Percentiles rank a stretch among this genome's conserved stretches.
These are phyloP conservation scores for Otus sunia DNA, from an alignment of 2,113 vertebrate genomes.

Conservation along the genomic window DNA sequence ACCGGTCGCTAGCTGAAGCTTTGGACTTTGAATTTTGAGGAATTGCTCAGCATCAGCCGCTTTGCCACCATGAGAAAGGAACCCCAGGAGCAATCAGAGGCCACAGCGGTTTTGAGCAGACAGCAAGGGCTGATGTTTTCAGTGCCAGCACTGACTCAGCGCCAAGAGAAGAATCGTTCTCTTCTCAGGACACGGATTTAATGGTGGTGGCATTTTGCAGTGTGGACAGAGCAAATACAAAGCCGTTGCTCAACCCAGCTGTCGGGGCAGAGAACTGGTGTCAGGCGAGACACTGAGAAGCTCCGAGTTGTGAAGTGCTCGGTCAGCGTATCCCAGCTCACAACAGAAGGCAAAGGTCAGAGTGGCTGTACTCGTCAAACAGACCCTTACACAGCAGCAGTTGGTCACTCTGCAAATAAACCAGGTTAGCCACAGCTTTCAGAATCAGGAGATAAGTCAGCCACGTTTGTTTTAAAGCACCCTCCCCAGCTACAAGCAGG, in stretches of 20 bases:
- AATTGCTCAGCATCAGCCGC: neutral
- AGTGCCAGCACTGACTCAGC: neutral
- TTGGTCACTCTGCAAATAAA: neutral
- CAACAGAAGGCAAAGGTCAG: neutral
- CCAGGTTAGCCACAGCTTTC: neutral
- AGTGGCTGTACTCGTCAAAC: neutral
- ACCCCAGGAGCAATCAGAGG: neutral
- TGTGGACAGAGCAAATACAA: neutral
- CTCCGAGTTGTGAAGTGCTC: neutral
- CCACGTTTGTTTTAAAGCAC: neutral
- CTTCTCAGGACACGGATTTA: neutral
- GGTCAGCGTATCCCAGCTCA: neutral
- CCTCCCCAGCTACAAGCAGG: neutral
- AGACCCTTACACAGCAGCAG: neutral
- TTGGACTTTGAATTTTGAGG: neutral
- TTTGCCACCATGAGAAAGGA: neutral
- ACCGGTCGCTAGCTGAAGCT: too few relatives aligned
- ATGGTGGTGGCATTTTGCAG: neutral
- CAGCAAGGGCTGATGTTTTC: neutral
- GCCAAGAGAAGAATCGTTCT: accelerated
- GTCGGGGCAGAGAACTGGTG: neutral
- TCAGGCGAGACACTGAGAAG: neutral
- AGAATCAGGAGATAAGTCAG: neutral
- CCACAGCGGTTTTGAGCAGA: neutral
- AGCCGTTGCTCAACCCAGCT: neutral